These are phyloP conservation scores for Aptenodytes patagonicus DNA, from an alignment of 2,113 vertebrate genomes.

Conservation along the genomic window DNA sequence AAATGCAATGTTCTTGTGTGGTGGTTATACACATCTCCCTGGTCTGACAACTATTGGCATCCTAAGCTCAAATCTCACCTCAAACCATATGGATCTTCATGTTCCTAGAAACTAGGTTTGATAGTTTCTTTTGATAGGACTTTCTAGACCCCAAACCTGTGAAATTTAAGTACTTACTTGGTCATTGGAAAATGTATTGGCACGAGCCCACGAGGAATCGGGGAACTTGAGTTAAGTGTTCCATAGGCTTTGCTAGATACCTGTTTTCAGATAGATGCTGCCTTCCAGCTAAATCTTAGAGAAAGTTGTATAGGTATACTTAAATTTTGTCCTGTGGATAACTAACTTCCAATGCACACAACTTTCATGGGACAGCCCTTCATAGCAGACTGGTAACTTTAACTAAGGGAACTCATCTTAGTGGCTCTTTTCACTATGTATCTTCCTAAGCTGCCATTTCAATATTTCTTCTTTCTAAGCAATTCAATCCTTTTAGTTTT, in stretches of 20 bases:
- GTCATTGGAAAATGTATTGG: rapidly evolving
- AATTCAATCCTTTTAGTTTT: neutral
- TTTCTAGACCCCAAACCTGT: neutral
- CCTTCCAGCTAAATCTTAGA: neutral
- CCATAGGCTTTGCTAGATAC: neutral
- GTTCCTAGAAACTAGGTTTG: neutral
- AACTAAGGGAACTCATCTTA: neutral
- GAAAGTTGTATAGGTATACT: neutral
- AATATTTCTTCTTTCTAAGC: neutral
- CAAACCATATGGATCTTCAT: neutral
- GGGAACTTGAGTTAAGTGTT: neutral
- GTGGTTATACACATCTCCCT: neutral
- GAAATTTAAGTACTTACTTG: neutral
- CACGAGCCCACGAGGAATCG: rapidly evolving
- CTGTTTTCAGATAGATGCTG: neutral
- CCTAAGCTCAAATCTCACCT: neutral
- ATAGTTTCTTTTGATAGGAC: neutral
- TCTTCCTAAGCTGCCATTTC: neutral
- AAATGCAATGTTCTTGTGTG: neutral
- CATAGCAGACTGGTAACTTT: neutral
- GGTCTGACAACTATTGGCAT: neutral
- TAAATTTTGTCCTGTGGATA: neutral
- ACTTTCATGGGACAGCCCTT: neutral
- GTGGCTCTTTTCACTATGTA: neutral
- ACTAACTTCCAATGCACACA: neutral